These are phyloP conservation scores for Eucidaris tribuloides DNA, from an alignment of 35 echinoderm and acorn worm species.

Conservation along the genomic window DNA sequence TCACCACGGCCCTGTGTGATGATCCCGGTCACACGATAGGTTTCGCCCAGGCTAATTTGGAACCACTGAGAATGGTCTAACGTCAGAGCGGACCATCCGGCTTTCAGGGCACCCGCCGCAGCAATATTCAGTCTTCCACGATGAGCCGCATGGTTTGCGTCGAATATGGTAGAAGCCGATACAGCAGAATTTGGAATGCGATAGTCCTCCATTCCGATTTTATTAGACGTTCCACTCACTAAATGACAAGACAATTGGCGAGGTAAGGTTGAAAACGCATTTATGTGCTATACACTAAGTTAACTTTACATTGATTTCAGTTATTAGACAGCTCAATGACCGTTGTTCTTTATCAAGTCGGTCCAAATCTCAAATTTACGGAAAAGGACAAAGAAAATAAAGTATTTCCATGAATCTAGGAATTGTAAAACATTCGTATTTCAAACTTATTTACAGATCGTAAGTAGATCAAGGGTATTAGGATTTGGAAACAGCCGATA, in stretches of 20 bases:
- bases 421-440: no score
- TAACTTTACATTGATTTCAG: background rate
- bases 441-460: no score
- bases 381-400: background rate
- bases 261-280: background rate
- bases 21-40: slow-evolving; percentile 1
- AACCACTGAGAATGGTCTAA: slow-evolving; percentile 35
- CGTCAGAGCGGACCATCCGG: slow-evolving; percentile 17
- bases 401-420: no score
- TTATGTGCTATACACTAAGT: background rate
- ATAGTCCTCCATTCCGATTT: slow-evolving; percentile 27
- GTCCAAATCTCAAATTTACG: background rate
- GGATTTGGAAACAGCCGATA: no score
- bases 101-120: background rate
- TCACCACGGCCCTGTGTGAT: slow-evolving; percentile 31
- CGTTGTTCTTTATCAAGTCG: background rate
- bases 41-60: background rate
- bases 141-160: background rate
- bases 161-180: slow-evolving; percentile 11
- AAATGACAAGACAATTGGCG: background rate
- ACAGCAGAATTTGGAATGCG: background rate
- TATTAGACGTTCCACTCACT: background rate
- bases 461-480: no score
- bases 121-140: slow-evolving; percentile 18
- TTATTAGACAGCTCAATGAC: background rate